Percentiles rank a stretch among this genome's conserved stretches.
These are phyloP conservation scores for Notoglanidium macrostoma DNA, from an alignment of 2,797 vertebrate species.

Conservation along the genomic window DNA sequence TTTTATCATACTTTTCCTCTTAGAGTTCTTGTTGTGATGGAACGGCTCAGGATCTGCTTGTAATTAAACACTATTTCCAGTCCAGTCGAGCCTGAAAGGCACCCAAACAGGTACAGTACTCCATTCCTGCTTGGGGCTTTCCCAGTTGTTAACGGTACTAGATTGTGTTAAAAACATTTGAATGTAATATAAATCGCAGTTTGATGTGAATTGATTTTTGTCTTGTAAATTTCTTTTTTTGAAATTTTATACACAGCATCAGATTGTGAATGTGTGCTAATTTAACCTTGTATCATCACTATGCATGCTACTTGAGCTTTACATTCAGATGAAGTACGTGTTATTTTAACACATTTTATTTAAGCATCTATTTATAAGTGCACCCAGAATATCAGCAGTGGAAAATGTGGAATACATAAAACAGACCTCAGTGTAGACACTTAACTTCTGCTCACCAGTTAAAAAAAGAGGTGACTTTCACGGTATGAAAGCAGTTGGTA, in stretches of 20 bases:
- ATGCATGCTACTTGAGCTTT: neutral
- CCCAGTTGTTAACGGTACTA: neutral
- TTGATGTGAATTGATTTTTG: neutral
- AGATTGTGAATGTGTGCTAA: neutral
- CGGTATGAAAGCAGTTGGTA: neutral
- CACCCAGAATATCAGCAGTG: neutral
- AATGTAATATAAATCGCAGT: neutral
- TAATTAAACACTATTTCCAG: constrained; percentile 37
- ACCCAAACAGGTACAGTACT: constrained; percentile 45
- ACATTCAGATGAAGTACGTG: neutral
- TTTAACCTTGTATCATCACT: neutral
- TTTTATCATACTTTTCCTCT: neutral
- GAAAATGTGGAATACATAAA: neutral
- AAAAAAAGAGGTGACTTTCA: neutral
- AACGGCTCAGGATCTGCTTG: constrained; percentile 36
- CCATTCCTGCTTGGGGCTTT: neutral
- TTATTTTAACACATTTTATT: neutral
- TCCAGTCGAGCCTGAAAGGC: constrained; percentile 33
- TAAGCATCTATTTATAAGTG: neutral
- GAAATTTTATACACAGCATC: neutral
- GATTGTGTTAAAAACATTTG: neutral
- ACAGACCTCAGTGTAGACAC: no score
- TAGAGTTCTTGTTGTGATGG: constrained; percentile 38
- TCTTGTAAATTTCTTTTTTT: neutral
- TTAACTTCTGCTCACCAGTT: neutral